Base-by-base conservation (phyloP, 2,888 invertebrate species). In the Tipula vernalis region DNA sequence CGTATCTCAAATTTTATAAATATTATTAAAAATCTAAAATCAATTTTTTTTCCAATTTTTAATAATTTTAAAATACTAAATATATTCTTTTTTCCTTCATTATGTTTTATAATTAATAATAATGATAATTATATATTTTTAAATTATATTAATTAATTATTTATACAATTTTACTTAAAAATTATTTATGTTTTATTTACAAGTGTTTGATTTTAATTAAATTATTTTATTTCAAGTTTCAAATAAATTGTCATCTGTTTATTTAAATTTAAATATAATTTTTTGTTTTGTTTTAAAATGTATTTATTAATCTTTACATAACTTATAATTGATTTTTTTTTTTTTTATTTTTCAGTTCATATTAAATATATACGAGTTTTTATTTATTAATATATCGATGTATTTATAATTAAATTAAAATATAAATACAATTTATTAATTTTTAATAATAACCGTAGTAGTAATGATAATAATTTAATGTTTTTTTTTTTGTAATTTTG, bases 11-110 rank as follows among this genome's bases (percentile, higher is more conserved):
- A 39, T 39, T 6, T 39, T 39, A 39, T 39, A 39, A 39, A 39
- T 39, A n/a, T n/a, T n/a, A n/a, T n/a, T n/a, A 39, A 39, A 39
- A 39, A 39, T 5, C 39, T 2, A 0, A 28, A 51, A 51, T 47
- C n/a, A n/a, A 51, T 51, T 71, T 18, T 57, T 57, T 18, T 28
- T 28, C 28, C 71, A 71, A 71, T 71, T 71, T 71, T 71, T 71
- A 71, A 71, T 71, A 71, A 71, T 71, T 71, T 71, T 71, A 71
- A 71, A 71, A 71, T 71, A 71, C 71, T 71, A 71, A 71, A 71
- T 71, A 71, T 71, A 71, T 71, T 71, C 28, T 28, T 71, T 71
- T 71, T 71, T 10, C 28, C 3, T n/a, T 71, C 71, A 13, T 71
- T 28, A 71, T 28, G 12, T 71, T 71, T 71, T 71, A 6, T 71